These are phyloP conservation scores for Ericerus pela DNA, from an alignment of 1,140 invertebrate genomes.

Conservation along the genomic window DNA sequence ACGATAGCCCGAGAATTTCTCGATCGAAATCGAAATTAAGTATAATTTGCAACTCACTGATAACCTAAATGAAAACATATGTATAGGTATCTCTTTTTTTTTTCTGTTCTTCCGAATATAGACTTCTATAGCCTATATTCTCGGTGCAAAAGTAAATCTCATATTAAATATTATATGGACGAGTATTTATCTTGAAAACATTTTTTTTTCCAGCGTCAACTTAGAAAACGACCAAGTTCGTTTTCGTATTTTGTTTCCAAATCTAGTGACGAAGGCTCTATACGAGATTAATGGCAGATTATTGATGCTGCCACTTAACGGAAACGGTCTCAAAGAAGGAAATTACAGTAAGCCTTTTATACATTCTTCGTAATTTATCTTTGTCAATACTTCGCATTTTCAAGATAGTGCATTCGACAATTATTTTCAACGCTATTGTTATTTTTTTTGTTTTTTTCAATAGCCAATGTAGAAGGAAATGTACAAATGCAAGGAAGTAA, in stretches of 20 bases:
- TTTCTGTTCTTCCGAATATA: neutral
- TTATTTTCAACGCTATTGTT: too few species aligned
- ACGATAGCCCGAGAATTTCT: too few species aligned
- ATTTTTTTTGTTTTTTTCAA: slow-evolving; percentile 23
- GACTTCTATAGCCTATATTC: neutral
- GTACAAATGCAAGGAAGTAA: slow-evolving; percentile 40
- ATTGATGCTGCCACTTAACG: slow-evolving; percentile 43
- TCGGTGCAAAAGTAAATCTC: neutral
- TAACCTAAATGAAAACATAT: too few species aligned
- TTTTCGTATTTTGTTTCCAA: slow-evolving; percentile 39
- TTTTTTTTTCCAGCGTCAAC: slow-evolving; percentile 32
- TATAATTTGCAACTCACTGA: too few species aligned
- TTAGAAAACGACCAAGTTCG: slow-evolving; percentile 34
- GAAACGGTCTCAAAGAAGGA: slow-evolving; percentile 37
- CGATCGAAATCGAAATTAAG: too few species aligned
- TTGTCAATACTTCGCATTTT: too few species aligned
- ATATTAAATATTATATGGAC: too few species aligned
- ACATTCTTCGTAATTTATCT: neutral
- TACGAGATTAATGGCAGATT: slow-evolving; percentile 44
- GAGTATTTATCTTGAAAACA: slow-evolving; percentile 10
- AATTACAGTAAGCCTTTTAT: slow-evolving; percentile 38
- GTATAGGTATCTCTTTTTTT: too few species aligned
- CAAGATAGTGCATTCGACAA: neutral
- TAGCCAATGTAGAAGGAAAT: slow-evolving; percentile 45
- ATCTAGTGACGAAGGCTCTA: slow-evolving; percentile 35